Base-by-base conservation (phyloP, 2,888 invertebrate genomes). In the Mesoligia furuncula region DNA sequence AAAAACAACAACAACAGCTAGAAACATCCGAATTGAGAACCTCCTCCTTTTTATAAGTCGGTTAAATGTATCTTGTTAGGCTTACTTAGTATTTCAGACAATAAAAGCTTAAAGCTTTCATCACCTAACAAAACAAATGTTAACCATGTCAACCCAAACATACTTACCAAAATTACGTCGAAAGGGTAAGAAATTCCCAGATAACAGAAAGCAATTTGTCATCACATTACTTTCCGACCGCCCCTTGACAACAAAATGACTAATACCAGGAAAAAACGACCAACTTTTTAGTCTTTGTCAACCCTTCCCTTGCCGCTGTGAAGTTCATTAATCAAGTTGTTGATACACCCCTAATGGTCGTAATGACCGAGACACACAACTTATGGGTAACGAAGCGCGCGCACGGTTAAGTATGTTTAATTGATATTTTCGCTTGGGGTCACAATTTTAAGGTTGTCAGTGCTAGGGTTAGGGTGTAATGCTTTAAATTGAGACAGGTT, bases 241-340 rank as follows among this genome's bases (percentile, higher is more conserved):
- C 78, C 84, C 84, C 81, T 79, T 71, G 77, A 83, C 83, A 71
- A 69, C 61, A 61, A 65, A 79, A 73, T 77, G 80, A 83, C 73
- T 80, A 77, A 83, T 81, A 73, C 59, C 57, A 75, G 73, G 79
- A 84, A 84, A 84, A 84, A 84, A 75, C 65, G 62, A 45, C 4
- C 54, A 72, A 75, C 67, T 81, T 86, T 86, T 86, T 88, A 81
- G 59, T 86, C 80, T 87, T 76, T 86, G 85, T 65, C 84, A 89
- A 89, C 88, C 88, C 88, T 89, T 88, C 71, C 62, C 73, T 42
- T 66, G 61, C 73, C 65, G 77, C 79, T 76, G 83, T 81, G 67
- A 74, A 76, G 78, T 66, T 87, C 87, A 89, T 89, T 88, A 89
- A 89, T 89, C 89, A 89, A 84, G 81, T 81, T 67, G 84, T 85